Evolutionary conservation across 1,140 invertebrate species (phyloP), one percentile per base, ranked within the genome.

Genomic region (Drosophila orosa): DNA sequence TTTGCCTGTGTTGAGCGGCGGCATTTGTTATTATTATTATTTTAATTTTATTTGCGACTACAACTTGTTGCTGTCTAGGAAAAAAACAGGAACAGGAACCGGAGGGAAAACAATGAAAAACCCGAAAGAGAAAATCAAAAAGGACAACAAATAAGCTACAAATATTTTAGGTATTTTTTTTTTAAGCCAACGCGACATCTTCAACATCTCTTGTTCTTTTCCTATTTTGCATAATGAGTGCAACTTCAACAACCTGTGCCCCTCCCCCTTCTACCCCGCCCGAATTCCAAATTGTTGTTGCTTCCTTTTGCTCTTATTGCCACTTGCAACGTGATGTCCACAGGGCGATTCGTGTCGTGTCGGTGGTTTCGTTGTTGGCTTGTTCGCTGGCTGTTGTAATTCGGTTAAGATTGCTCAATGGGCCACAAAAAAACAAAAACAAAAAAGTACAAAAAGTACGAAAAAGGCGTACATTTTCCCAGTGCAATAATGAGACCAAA

Each of bases 271-370:
- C 25, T 42, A 65, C 44, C 22, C 45, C 61, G 25, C 65, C 65
- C 65, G 66, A 54, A 17, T 52, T 24, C 19, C 50, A 24, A 31
- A 22, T 58, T 47, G 29, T 45, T 69, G 15, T 52, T 45, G 35
- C 40, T 37, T 61, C 29, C 35, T 45, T 25, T 67, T 65, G 37
- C 45, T 66, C 40, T 65, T 65, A 58, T 45, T 42, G 50, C 50
- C 35, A 54, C 50, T 79, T 58, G 56, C 80, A 83, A 61, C 85
- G 85, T 90, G 85, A 90, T 90, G 85, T 85, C 85, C 85, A 79
- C 85, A 85, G 85, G 85, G 85, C 78, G 85, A 80, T 90, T 89
- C 74, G 78, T 81, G 82, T 86, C 78, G 77, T 80, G 81, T 85
- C 72, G 72, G 66, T 68, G 45, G 72, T 72, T 68, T 80, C 52